These are phyloP conservation scores for Myripristis murdjan DNA, from an alignment of 2,797 vertebrate species.

Conservation along the genomic window DNA sequence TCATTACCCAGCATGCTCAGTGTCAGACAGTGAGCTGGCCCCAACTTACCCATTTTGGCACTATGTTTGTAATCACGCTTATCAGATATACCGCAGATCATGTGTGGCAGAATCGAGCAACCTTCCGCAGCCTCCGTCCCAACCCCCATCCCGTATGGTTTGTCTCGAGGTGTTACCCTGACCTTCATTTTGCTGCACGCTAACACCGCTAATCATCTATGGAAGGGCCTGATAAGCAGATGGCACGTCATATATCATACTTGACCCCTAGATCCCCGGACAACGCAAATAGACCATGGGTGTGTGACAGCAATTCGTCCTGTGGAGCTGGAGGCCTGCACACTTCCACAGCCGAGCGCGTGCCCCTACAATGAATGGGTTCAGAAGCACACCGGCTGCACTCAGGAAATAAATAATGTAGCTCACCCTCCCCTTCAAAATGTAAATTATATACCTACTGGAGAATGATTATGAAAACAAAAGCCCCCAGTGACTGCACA, in stretches of 20 bases:
- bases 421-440: not conserved
- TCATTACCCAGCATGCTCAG: constrained; percentile 72
- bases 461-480: constrained; percentile 32
- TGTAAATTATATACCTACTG: constrained; percentile 30
- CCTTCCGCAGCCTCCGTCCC: constrained; percentile 47
- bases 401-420: constrained; percentile 51
- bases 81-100: constrained; percentile 75
- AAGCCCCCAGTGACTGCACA: constrained; percentile 26
- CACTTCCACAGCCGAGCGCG: constrained; percentile 38
- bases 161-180: constrained; percentile 75
- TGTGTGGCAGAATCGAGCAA: constrained; percentile 71
- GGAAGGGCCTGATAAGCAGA: constrained; percentile 83
- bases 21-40: constrained; percentile 75
- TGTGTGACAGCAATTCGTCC: constrained; percentile 57
- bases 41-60: constrained; percentile 82
- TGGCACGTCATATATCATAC: constrained; percentile 83
- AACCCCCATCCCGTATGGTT: constrained; percentile 56
- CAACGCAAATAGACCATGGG: constrained; percentile 68
- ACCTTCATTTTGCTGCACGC: constrained; percentile 80
- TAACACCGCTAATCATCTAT: constrained; percentile 74
- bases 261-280: constrained; percentile 79
- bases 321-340: constrained; percentile 45
- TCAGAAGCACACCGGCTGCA: constrained; percentile 49
- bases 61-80: constrained; percentile 76
- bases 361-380: constrained; percentile 53